Base-by-base conservation (phyloP, 2,113 vertebrate species). In the Edolisoma coerulescens region DNA sequence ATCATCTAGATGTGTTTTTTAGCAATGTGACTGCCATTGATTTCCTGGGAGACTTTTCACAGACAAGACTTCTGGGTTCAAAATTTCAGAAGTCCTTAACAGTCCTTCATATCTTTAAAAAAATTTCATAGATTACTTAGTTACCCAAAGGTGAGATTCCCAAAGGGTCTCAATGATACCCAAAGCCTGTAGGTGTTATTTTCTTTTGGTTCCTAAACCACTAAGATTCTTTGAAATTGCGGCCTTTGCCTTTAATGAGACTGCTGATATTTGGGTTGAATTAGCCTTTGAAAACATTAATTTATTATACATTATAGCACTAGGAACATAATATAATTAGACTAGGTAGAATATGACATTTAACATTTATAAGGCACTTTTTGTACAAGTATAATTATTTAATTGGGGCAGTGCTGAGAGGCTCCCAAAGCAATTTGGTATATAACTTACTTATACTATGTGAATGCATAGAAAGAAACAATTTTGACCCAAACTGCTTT, bases 281-380 rank as follows among this genome's bases (percentile, higher is more conserved):
- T 92, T 81, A 33, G 54, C 26, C 23, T 91, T 94, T 89, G 68
- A 89, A 89, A 95, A 84, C 7, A 75, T 41, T 49, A 76, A 84
- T 94, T 69, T 73, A 73, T 84, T 94, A 73, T 79, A 68, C 37
- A 76, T 87, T 84, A 76, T 76, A 89, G n/a, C 13, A 64, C 20
- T 75, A 87, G 64, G 61, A 79, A 70, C 24, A 73, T 87, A 95
- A 87, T 52, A 49, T 90, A 90, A 89, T 78, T 71, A 87, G 45
- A 84, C 81, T 77, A 86, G 69, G 63, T 89, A 71, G 56, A 92
- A 61, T 71, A 68, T 53, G 32, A 65, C 16, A 82, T 87, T 82
- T 93, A 94, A 89, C 81, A 73, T 94, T 87, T 82, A 78, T 78
- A 93, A 82, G 37, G 20, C 9, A 75, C 12, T 82, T 93, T 89